These are phyloP conservation scores for Pelusios castaneus DNA, from an alignment of 2,113 vertebrate genomes.

Conservation along the genomic window DNA sequence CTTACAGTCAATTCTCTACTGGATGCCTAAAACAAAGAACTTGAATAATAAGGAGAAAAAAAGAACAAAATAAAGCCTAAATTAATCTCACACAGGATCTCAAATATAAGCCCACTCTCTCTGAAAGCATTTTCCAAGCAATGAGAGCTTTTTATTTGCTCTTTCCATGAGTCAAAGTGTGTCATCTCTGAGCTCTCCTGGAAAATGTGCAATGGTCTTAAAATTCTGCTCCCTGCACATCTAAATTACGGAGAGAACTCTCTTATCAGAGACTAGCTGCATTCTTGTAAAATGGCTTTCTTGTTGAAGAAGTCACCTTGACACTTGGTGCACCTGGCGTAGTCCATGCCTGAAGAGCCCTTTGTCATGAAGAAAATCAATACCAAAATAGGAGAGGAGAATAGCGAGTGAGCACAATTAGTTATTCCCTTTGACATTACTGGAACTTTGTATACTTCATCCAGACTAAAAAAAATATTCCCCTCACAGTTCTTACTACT, in stretches of 20 bases:
- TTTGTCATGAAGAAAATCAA: background rate
- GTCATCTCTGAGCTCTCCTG: background rate
- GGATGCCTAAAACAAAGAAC: constrained; percentile 16
- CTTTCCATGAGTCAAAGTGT: background rate
- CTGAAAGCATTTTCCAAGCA: background rate
- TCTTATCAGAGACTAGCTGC: background rate
- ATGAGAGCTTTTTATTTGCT: background rate
- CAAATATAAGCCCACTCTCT: background rate
- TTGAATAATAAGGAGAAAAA: background rate
- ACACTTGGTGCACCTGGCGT: background rate
- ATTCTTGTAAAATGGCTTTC: background rate
- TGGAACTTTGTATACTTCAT: constrained; percentile 1
- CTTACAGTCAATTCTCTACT: constrained; percentile 56
- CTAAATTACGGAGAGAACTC: background rate
- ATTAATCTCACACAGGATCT: background rate
- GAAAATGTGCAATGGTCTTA: background rate
- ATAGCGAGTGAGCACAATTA: background rate
- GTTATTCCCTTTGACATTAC: background rate
- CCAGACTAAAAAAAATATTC: constrained; percentile 17
- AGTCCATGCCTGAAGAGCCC: background rate
- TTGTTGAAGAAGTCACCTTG: constrained; percentile 1
- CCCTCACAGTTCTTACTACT: constrained; percentile 10
- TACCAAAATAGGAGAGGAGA: background rate
- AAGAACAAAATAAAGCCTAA: background rate
- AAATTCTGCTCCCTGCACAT: background rate